These are phyloP conservation scores for Scalopus aquaticus DNA, from an alignment of 2,113 vertebrate genomes.

Conservation along the genomic window DNA sequence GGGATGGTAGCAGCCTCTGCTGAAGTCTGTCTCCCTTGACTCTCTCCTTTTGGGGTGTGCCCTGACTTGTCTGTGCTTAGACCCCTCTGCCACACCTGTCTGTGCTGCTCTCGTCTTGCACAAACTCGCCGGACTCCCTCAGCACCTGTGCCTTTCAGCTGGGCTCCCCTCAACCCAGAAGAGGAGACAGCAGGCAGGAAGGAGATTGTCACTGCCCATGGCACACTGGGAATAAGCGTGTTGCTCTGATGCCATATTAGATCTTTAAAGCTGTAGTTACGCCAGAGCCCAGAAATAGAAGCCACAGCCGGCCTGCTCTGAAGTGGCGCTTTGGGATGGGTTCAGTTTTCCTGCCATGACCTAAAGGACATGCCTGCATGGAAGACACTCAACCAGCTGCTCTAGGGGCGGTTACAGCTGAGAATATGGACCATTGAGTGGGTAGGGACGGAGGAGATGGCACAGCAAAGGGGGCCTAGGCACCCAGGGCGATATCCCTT, in stretches of 20 bases:
- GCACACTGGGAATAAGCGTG: fast-evolving
- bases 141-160: neutral
- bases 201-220: neutral
- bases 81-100: neutral
- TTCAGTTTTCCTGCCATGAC: neutral
- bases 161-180: neutral
- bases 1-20: neutral
- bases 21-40: neutral
- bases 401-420: neutral
- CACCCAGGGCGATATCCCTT: no score
- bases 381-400: neutral
- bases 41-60: fast-evolving
- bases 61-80: neutral
- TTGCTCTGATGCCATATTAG: neutral
- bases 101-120: neutral
- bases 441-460: neutral
- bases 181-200: neutral
- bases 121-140: neutral
- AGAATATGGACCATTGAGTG: neutral
- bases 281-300: neutral
- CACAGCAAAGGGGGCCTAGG: neutral
- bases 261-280: neutral
- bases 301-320: neutral
- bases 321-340: neutral
- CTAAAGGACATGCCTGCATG: neutral